Conservation (phyloP, 64 coral and sea anemone species). For the Stichodactyla helianthus region DNA sequence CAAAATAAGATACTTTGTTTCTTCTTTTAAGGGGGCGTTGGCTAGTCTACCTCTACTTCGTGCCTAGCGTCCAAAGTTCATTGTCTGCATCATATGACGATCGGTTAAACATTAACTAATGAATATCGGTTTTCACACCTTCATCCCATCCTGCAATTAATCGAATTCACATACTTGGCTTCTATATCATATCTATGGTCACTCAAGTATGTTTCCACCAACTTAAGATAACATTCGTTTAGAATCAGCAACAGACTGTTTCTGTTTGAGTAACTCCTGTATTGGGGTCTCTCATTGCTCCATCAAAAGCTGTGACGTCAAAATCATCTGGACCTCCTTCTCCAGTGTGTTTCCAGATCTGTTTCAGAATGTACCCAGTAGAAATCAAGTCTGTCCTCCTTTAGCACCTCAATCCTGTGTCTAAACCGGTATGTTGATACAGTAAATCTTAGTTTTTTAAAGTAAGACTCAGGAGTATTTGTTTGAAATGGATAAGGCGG, state of each 20-base stretch:
- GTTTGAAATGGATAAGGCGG: too few relatives aligned
- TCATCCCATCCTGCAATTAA: slow-evolving; percentile 71
- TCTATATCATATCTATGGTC: slow-evolving; percentile 40
- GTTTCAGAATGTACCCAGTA: slow-evolving; percentile 35
- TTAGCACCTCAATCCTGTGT: too few relatives aligned
- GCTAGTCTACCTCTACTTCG: too few relatives aligned
- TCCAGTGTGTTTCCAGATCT: slow-evolving; percentile 51
- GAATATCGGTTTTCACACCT: neutral
- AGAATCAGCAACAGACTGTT: slow-evolving; percentile 50
- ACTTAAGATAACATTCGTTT: slow-evolving; percentile 42
- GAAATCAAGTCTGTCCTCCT: too few relatives aligned
- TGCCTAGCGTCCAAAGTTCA: too few relatives aligned
- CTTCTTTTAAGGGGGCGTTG: too few relatives aligned
- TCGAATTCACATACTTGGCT: slow-evolving; percentile 1
- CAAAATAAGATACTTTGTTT: too few relatives aligned
- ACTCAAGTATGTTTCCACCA: slow-evolving; percentile 35
- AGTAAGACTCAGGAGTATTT: too few relatives aligned
- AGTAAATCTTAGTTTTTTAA: too few relatives aligned
- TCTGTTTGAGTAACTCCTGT: slow-evolving; percentile 49
- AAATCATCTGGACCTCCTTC: slow-evolving; percentile 39
- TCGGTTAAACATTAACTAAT: too few relatives aligned
- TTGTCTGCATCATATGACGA: too few relatives aligned
- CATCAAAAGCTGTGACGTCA: slow-evolving; percentile 38
- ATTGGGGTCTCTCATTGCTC: slow-evolving; percentile 6
- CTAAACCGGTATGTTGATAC: too few relatives aligned